phyloP scores from a whole-genome alignment of 2,888 invertebrate species.

The Phymatocera aterrima region DNA sequence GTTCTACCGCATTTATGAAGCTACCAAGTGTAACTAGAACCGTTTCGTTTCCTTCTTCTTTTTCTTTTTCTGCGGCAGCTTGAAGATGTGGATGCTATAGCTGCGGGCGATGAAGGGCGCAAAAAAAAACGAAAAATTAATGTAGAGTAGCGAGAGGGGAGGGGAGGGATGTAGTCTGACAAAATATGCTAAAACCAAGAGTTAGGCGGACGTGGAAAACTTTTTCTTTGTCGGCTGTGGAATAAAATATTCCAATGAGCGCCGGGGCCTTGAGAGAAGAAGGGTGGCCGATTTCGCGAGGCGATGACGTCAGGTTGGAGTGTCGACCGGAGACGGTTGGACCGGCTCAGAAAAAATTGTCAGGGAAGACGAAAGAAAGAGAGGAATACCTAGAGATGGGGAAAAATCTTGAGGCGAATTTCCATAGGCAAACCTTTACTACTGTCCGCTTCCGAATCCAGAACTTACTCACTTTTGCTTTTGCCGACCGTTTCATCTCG shows the following conservation, averaged over 20 bases:
- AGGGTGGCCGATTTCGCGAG: conserved; percentile 42
- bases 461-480: conserved; percentile 31
- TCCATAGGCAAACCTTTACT: conserved; percentile 66
- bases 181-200: conserved; percentile 33
- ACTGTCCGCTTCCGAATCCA: conserved; percentile 56
- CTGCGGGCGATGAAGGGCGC: background rate
- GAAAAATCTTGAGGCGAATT: conserved; percentile 53
- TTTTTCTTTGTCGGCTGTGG: conserved; percentile 50
- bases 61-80: background rate
- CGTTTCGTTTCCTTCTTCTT: too few relatives aligned
- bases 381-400: conserved; percentile 43
- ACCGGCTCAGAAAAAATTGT: conserved; percentile 10
- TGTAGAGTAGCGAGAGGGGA: background rate
- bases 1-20: background rate
- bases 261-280: conserved; percentile 3
- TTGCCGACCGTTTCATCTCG: conserved; percentile 24
- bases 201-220: conserved; percentile 34
- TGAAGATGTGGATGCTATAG: background rate
- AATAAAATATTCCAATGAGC: conserved; percentile 60
- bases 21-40: conserved; percentile 9
- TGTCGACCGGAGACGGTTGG: conserved; percentile 22
- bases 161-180: background rate
- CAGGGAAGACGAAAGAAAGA: background rate
- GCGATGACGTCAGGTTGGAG: conserved; percentile 44
- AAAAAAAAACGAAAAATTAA: background rate